phyloP scores from a whole-genome alignment of 2,797 vertebrate species.

The Myotis planiceps region DNA sequence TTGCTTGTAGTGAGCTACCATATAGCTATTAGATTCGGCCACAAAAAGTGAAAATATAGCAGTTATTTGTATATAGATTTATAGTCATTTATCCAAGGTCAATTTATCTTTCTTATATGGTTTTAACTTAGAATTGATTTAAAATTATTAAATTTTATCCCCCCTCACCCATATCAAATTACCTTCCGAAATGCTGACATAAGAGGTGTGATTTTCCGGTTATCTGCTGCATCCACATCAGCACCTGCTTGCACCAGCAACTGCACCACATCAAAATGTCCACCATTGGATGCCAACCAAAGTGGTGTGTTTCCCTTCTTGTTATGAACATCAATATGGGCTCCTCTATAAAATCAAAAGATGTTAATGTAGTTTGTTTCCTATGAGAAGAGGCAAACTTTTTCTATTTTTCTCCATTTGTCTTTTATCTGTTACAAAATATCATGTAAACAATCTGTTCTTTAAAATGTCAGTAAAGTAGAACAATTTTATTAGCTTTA shows the following conservation, averaged over 20 bases:
- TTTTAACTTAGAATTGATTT: slow-evolving; percentile 58
- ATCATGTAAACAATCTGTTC: slow-evolving; percentile 21
- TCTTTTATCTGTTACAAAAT: slow-evolving; percentile 23
- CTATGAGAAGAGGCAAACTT: background rate
- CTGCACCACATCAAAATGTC: slow-evolving; percentile 98
- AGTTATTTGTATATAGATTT: slow-evolving; percentile 31
- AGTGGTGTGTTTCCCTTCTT: slow-evolving; percentile 99
- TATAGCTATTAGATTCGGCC: slow-evolving; percentile 9
- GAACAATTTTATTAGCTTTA: slow-evolving; percentile 44
- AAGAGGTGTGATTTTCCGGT: slow-evolving; percentile 98
- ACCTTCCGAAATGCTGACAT: slow-evolving; percentile 99
- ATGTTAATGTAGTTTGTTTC: slow-evolving; percentile 39
- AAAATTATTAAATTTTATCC: slow-evolving; percentile 44
- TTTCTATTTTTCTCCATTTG: slow-evolving; percentile 1
- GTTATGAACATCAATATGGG: slow-evolving; percentile 98
- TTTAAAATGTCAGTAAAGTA: slow-evolving; percentile 42
- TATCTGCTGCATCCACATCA: slow-evolving; percentile 98
- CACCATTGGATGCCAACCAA: slow-evolving; percentile 97
- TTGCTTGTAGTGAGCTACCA: slow-evolving; percentile 8
- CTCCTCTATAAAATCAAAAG: slow-evolving; percentile 88
- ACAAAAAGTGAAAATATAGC: background rate
- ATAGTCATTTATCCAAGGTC: background rate
- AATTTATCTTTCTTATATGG: slow-evolving; percentile 17
- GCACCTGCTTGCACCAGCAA: slow-evolving; percentile 96
- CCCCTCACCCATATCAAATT: background rate